phyloP scores from a whole-genome alignment of 2,888 invertebrate genomes.

The Lysandra coridon region DNA sequence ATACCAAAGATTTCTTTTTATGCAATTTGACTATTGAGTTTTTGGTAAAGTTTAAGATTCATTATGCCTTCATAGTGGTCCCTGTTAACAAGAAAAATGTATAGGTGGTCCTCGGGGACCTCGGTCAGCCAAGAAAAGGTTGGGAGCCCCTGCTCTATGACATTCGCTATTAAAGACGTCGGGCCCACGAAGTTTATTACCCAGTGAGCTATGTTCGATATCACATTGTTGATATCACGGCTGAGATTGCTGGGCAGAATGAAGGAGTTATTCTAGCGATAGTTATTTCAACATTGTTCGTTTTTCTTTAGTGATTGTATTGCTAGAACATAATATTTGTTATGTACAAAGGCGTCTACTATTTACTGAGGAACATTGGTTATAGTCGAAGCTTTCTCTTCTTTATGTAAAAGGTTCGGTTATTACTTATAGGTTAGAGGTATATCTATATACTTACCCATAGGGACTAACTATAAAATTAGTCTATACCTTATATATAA shows the following conservation, averaged over 20 bases:
- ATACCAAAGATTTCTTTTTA: no score
- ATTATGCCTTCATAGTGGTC: no score
- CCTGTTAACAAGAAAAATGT: background rate
- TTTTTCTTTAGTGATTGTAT: background rate
- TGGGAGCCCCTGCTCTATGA: background rate
- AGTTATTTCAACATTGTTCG: background rate
- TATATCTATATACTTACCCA: no score
- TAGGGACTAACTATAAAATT: no score
- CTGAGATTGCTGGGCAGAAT: background rate
- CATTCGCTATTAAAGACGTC: slow-evolving; percentile 25
- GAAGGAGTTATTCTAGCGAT: slow-evolving; percentile 12
- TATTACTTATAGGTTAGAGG: no score
- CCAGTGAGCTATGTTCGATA: slow-evolving; percentile 16
- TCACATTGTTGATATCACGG: slow-evolving; percentile 2
- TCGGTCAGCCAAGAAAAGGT: background rate
- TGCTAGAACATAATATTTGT: background rate
- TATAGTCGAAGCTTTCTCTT: no score
- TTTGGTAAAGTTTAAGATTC: no score
- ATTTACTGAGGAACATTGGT: no score
- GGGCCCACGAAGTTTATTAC: background rate
- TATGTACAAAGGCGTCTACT: background rate
- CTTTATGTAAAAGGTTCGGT: no score
- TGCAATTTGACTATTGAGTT: no score
- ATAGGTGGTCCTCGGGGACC: background rate
- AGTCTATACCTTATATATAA: no score